Base-by-base conservation (phyloP, 2,888 invertebrate species). In the Heliconius erato region DNA sequence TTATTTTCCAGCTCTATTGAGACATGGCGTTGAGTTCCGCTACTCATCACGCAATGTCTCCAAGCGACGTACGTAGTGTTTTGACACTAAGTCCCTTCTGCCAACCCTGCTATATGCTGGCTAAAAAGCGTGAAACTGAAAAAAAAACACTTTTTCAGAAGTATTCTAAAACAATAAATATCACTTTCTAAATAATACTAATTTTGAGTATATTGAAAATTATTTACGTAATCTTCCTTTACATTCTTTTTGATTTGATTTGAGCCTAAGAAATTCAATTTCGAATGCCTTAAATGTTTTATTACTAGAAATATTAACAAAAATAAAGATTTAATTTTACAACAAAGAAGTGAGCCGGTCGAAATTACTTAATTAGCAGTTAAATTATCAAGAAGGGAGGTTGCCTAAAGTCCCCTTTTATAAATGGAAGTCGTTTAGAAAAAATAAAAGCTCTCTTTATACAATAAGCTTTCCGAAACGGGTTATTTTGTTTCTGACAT, bases 291-390 rank as follows among this genome's bases (percentile, higher is more conserved):
- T 40, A 67, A 77, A 44, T 44, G 49, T 67, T 68, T 67, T 67
- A 78, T 44, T 68, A 49, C 7, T 49, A 44, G 32, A 74, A 80
- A 74, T 74, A 65, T 74, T 67, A 74, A 67, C 28, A 16, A 74
- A 54, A 32, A 65, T 35, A 69, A 81, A 76, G 63, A 63, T 54
- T 68, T 79, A 28, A 74, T 79, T 79, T 68, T 74, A 79, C 79
- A 74, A 79, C 79, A 79, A 74, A 79, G 74, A 68, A 68, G 63
- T 54, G 74, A 74, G 79, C 69, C 28, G 68, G 68, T 54, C 71
- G 54, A 82, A 77, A 71, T 80, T 77, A 82, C 77, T 76, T 80
- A 77, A 80, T 83, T 74, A 83, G 67, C 80, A 83, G 77, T 65
- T 78, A 80, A 83, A 80, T 78, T 83, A 80, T 72, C 35, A 77